Conservation (phyloP, 1,140 invertebrate genomes). For the Zaprionus camerounensis region DNA sequence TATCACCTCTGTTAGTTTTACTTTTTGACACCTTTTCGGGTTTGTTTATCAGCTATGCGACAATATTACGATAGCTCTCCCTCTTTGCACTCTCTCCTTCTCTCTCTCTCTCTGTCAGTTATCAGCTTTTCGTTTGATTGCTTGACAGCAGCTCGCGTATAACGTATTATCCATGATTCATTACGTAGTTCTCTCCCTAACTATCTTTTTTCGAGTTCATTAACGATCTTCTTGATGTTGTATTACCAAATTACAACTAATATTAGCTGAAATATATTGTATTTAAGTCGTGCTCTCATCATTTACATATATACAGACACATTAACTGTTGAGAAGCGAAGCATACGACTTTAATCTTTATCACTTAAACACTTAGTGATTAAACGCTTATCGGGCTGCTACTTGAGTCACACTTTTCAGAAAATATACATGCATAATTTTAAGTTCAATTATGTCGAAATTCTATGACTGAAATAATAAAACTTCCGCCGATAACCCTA, state of each 20-base stretch:
- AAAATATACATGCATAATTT: background rate
- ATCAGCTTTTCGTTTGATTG: constrained; percentile 49
- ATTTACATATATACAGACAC: too few relatives aligned
- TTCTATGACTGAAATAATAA: background rate
- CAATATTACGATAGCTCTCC: constrained; percentile 36
- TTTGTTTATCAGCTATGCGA: constrained; percentile 49
- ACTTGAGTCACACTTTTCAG: constrained; percentile 45
- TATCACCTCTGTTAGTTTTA: constrained; percentile 31
- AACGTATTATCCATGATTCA: constrained; percentile 53
- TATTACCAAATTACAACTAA: constrained; percentile 33
- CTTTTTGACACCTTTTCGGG: constrained; percentile 40
- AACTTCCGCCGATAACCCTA: background rate
- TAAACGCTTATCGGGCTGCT: constrained; percentile 53
- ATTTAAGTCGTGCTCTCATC: constrained; percentile 1
- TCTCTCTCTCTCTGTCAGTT: constrained; percentile 40
- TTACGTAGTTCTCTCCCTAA: constrained; percentile 22
- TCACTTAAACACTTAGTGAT: constrained; percentile 33
- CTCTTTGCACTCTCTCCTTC: constrained; percentile 1
- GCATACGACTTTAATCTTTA: constrained; percentile 11
- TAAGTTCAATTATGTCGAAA: background rate
- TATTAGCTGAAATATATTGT: constrained; percentile 14
- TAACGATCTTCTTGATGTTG: constrained; percentile 42
- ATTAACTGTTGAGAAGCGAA: constrained; percentile 6
- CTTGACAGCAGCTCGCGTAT: constrained; percentile 31
- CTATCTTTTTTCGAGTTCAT: constrained; percentile 22